Conservation (phyloP, 1,140 invertebrate genomes). For the Watersipora subatra region DNA sequence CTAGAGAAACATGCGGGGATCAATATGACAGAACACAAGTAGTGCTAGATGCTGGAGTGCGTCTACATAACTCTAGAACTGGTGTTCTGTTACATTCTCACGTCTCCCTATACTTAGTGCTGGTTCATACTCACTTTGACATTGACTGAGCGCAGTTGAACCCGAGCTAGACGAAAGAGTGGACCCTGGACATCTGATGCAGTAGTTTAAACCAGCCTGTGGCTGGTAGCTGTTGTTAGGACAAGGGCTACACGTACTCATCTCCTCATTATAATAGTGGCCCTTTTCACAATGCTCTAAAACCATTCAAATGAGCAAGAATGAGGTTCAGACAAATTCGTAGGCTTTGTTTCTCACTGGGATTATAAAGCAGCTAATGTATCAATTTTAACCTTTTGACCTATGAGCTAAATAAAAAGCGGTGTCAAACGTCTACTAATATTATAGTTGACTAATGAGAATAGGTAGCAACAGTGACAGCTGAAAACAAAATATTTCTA, state of each 20-base stretch:
- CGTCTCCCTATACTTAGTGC: too few relatives aligned
- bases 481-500: too few relatives aligned
- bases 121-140: slow-evolving; percentile 12
- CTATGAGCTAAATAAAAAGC: too few relatives aligned
- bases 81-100: background rate
- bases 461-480: too few relatives aligned
- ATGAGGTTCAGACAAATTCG: background rate
- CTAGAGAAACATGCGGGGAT: background rate
- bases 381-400: too few relatives aligned
- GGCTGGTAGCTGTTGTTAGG: slow-evolving; percentile 85
- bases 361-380: too few relatives aligned
- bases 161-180: slow-evolving; percentile 15
- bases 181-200: slow-evolving; percentile 20
- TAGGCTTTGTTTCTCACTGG: too few relatives aligned
- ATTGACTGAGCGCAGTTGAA: background rate
- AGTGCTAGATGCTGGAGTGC: background rate
- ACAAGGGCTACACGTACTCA: slow-evolving; percentile 69
- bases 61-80: background rate
- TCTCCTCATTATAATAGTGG: slow-evolving; percentile 65
- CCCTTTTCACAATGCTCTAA: slow-evolving; percentile 46
- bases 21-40: background rate
- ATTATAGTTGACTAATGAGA: too few relatives aligned
- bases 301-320: slow-evolving; percentile 10
- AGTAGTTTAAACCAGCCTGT: slow-evolving; percentile 41
- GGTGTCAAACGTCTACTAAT: too few relatives aligned